Evolutionary conservation across 2,113 vertebrate genomes (phyloP).

Genomic region (Brienomyrus longianalis): DNA sequence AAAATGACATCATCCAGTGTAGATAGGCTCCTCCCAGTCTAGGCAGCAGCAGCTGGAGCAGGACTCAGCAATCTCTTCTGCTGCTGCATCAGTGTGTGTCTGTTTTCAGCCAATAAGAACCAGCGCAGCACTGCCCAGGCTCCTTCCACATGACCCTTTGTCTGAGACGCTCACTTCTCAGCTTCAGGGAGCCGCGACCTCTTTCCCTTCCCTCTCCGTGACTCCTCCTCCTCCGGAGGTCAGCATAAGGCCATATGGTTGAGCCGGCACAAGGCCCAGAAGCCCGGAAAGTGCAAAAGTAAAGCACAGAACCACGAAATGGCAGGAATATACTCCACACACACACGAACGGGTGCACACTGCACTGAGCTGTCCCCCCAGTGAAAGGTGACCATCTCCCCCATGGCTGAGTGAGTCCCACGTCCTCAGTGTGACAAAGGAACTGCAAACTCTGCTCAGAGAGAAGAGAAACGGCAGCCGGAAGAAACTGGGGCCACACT

Average conservation of each 20-base stretch:
- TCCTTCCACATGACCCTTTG: neutral
- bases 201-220: neutral
- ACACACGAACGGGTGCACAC: neutral
- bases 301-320: neutral
- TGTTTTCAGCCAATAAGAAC: neutral
- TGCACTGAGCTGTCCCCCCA: neutral
- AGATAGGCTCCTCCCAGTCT: slow-evolving; percentile 2
- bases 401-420: neutral
- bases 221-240: neutral
- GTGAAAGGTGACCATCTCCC: neutral
- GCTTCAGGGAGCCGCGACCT: neutral
- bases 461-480: neutral
- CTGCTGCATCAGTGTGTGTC: neutral
- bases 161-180: neutral
- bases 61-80: neutral
- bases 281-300: neutral
- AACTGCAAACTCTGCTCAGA: neutral
- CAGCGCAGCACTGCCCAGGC: neutral
- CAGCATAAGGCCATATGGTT: neutral
- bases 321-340: neutral
- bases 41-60: neutral
- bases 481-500: neutral
- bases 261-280: neutral
- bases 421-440: neutral
- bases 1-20: slow-evolving; percentile 22